A percentile compares a stretch with the other conserved stretches of the same genome.
phyloP scores from a whole-genome alignment of 2,797 vertebrate genomes.

The Todus mexicanus region DNA sequence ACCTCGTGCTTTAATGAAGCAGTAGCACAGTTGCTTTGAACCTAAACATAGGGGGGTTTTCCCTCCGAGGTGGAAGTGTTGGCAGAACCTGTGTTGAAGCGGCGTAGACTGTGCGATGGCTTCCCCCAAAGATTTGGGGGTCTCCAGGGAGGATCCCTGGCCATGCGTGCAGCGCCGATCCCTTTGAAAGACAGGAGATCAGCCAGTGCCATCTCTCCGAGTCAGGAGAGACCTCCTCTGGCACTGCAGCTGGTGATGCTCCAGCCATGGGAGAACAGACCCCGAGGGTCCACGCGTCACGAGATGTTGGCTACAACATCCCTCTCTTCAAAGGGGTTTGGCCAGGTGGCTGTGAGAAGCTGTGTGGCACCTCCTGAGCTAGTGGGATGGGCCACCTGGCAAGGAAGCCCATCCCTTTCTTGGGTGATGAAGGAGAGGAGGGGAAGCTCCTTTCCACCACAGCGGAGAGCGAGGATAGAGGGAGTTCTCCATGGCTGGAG shows the following conservation, averaged over 20 bases:
- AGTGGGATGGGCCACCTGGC: background rate
- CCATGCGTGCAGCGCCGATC: rapidly evolving
- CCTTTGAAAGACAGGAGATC: background rate
- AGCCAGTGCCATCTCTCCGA: background rate
- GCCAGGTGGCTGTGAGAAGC: background rate
- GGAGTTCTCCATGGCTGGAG: background rate
- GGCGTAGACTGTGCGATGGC: background rate
- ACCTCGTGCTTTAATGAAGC: background rate
- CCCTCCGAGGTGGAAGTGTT: background rate
- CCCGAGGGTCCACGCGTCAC: rapidly evolving
- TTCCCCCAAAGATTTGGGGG: background rate
- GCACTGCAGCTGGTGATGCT: background rate
- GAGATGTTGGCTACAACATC: background rate
- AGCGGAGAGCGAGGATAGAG: background rate
- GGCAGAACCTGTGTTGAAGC: background rate
- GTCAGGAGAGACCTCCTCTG: background rate
- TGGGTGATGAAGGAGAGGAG: background rate
- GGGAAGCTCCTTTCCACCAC: background rate
- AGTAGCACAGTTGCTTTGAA: background rate
- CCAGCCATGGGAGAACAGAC: background rate
- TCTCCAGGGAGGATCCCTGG: background rate
- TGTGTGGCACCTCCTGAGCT: background rate
- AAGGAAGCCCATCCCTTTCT: background rate
- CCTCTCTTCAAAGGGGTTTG: background rate
- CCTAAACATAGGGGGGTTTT: background rate